A percentile compares a stretch with the other conserved stretches of the same genome.
Evolutionary conservation across 2,888 invertebrate species (phyloP).

Genomic region (Cerastis leucographa): DNA sequence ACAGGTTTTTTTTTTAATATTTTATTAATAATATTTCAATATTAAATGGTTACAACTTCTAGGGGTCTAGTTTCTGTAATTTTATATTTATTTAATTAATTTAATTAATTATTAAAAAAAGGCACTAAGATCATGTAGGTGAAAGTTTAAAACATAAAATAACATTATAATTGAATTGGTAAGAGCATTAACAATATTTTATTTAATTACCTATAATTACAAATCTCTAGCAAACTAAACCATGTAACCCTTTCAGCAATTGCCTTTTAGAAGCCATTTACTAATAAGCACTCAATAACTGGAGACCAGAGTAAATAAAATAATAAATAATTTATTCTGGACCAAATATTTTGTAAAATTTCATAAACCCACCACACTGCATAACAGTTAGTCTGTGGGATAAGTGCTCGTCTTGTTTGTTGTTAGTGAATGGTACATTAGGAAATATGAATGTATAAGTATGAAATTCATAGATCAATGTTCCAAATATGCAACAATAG

Average conservation of each 20-base stretch:
- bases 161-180: neutral
- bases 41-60: neutral
- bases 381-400: too few species aligned
- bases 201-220: neutral
- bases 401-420: too few species aligned
- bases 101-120: too few species aligned
- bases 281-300: neutral
- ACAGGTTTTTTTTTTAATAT: neutral
- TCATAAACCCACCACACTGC: too few species aligned
- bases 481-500: neutral
- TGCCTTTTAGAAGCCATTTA: neutral
- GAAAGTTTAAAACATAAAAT: neutral
- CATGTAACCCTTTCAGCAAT: neutral
- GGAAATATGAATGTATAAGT: too few species aligned
- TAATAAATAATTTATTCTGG: too few species aligned
- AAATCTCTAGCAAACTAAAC: slow-evolving; percentile 1
- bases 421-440: too few species aligned
- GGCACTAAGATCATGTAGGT: neutral
- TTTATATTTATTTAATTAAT: too few species aligned
- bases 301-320: too few species aligned
- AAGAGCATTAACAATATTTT: neutral
- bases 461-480: too few species aligned
- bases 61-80: too few species aligned
- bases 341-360: too few species aligned
- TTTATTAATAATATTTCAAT: neutral